These are phyloP conservation scores for Philopotamus ludificatus DNA, from an alignment of 1,140 invertebrate species.

Conservation along the genomic window DNA sequence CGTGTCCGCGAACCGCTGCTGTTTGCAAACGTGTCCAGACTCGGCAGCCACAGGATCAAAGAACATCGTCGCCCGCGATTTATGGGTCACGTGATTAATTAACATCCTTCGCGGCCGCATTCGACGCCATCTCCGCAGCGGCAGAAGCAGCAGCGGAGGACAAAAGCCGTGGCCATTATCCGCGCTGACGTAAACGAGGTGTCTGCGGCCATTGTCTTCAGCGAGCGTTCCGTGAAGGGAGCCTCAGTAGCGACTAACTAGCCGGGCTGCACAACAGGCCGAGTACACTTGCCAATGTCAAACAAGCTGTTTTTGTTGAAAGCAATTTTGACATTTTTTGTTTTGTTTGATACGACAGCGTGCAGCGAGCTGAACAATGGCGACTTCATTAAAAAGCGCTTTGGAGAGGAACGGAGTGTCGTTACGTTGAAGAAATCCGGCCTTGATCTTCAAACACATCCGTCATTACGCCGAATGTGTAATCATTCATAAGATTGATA, in stretches of 20 bases:
- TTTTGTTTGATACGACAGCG: neutral
- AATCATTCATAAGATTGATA: no score
- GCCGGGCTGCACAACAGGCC: neutral
- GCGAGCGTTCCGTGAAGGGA: conserved; percentile 11
- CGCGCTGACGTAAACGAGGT: conserved; percentile 7
- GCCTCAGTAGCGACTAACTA: conserved; percentile 4
- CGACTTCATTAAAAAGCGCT: neutral
- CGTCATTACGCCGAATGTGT: no score
- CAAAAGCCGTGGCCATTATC: conserved; percentile 2
- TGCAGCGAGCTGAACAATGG: neutral
- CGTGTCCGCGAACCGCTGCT: no score
- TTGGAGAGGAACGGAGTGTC: neutral
- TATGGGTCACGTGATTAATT: no score
- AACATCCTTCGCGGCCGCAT: no score
- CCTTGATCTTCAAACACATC: neutral
- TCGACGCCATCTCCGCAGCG: no score
- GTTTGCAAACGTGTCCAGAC: no score
- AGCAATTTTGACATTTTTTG: neutral
- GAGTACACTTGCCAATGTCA: conserved; percentile 8
- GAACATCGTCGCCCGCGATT: no score
- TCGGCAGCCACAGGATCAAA: no score
- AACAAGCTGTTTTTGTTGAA: neutral
- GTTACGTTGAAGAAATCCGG: no score
- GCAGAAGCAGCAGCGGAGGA: no score
- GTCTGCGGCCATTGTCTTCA: conserved; percentile 7